Percentiles rank a stretch among this genome's conserved stretches.
Evolutionary conservation across 2,888 invertebrate genomes (phyloP).

Genomic region (Peribatodes rhomboidaria): DNA sequence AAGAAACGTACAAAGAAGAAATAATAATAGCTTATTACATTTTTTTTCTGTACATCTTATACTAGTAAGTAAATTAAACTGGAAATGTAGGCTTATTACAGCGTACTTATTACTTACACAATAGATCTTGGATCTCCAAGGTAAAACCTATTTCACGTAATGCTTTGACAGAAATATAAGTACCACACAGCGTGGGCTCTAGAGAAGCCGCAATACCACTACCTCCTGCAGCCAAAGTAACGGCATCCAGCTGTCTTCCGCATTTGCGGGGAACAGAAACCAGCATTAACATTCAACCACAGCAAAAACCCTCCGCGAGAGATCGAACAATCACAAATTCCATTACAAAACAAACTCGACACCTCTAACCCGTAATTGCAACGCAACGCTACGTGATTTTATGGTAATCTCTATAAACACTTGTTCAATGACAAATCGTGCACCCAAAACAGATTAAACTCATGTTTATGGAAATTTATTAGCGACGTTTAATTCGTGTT

Average conservation of each 20-base stretch:
- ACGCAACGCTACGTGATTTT: constrained; percentile 37
- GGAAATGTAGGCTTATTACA: too few species aligned
- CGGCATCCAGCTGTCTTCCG: constrained; percentile 54
- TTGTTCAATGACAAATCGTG: constrained; percentile 39
- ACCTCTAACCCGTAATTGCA: constrained; percentile 34
- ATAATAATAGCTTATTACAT: too few species aligned
- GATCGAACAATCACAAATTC: constrained; percentile 42
- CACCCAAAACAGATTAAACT: constrained; percentile 38
- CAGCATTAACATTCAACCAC: constrained; percentile 43
- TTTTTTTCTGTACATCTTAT: too few species aligned
- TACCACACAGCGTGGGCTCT: constrained; percentile 38
- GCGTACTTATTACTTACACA: too few species aligned
- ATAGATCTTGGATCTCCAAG: neutral
- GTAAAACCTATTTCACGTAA: constrained; percentile 2
- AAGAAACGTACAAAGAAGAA: neutral
- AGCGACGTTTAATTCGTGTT: constrained; percentile 24
- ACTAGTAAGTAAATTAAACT: too few species aligned
- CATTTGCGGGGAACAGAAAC: constrained; percentile 44
- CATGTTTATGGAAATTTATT: constrained; percentile 37
- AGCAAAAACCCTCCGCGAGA: constrained; percentile 38
- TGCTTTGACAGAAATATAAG: constrained; percentile 21
- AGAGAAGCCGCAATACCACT: constrained; percentile 45
- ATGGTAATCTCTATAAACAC: constrained; percentile 37
- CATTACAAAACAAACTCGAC: constrained; percentile 37
- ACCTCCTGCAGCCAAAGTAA: constrained; percentile 48